Percentiles rank a stretch among this genome's conserved stretches.
Evolutionary conservation across 2,113 vertebrate species (phyloP).

Genomic region (Falco punctatus): DNA sequence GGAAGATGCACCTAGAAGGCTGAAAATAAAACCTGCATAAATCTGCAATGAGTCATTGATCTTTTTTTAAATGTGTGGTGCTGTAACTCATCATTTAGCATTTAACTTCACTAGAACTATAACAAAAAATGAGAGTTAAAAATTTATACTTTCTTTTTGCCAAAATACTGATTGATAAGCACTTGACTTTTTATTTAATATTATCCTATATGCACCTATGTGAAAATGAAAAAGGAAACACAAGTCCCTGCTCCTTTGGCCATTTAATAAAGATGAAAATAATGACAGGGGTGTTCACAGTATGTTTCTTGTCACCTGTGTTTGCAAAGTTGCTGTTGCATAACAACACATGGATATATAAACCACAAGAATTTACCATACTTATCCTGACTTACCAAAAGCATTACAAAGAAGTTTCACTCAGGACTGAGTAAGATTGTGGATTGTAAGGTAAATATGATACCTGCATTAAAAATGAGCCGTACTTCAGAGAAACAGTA

Average conservation of each 20-base stretch:
- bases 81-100: not conserved
- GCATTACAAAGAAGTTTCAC: not conserved
- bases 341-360: not conserved
- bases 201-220: not conserved
- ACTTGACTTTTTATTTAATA: not conserved
- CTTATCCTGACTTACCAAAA: not conserved
- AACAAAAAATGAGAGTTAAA: rapidly evolving
- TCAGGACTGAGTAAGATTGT: not conserved
- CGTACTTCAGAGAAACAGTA: not conserved
- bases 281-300: not conserved
- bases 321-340: not conserved
- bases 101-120: not conserved
- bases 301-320: not conserved
- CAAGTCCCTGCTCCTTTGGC: not conserved
- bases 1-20: not conserved
- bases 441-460: not conserved
- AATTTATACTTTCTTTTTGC: not conserved
- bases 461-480: not conserved
- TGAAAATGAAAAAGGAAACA: not conserved
- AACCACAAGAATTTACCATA: not conserved
- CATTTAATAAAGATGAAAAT: not conserved
- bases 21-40: not conserved
- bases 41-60: not conserved
- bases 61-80: not conserved
- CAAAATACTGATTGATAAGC: not conserved